Base-by-base conservation (phyloP, 2,888 invertebrate species). In the Clistopyga incitator region DNA sequence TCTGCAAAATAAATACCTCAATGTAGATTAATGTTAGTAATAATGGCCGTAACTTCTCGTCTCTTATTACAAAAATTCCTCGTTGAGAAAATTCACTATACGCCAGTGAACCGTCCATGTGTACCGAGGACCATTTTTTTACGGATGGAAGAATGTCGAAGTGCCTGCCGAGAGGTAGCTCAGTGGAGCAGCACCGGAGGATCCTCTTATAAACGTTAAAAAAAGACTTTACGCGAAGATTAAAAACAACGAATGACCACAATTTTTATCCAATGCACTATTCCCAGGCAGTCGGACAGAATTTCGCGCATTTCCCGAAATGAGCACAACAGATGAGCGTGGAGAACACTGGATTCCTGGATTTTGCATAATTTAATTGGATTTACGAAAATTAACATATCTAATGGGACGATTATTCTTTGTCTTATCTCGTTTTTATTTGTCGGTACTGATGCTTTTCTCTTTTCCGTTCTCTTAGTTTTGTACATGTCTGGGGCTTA, bases 351-450 rank as follows among this genome's bases (percentile, higher is more conserved):
- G 77, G 42, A 82, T 84, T 65, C 72, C 54, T 71, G 76, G 42
- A 77, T 83, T 85, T 85, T 85, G 81, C 85, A 85, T 85, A 85
- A 85, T 85, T 81, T 85, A 85, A 85, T 85, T 81, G 83, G 78
- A 84, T 77, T 68, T 74, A 54, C 50, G 23, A 50, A 67, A 85
- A 83, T 85, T 83, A 78, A 81, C 85, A 83, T 85, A 85, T 85
- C 85, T 78, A 82, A 78, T 81, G 78, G 50, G 83, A 85, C 83
- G 78, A 85, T 83, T 71, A 85, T 85, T 85, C 78, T 78, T 76
- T 83, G 65, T 52, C 76, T 81, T 54, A 78, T 84, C 81, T 81
- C 78, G 23, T 47, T 50, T n/a, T 64, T 74, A 74, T 72, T 77
- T 71, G 18, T 61, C 34, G 18, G 54, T 61, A 68, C 18, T 23